Conservation (phyloP, 2,888 invertebrate species). For the Bugula neritina region DNA sequence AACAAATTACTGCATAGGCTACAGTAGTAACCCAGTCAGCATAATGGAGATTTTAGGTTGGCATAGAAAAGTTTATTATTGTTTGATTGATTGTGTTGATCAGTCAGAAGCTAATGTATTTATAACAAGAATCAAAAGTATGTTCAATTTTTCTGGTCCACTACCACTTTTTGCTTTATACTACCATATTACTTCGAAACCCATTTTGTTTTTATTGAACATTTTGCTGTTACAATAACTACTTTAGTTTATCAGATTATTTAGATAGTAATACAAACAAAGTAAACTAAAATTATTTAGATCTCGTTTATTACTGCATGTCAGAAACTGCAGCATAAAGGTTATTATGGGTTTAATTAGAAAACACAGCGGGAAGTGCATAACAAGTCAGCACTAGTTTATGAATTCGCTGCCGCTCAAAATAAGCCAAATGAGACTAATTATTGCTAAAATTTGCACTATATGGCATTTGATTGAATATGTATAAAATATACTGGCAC, state of each 20-base stretch:
- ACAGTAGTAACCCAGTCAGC: not conserved
- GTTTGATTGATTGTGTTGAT: too few relatives aligned
- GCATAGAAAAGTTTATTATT: too few relatives aligned
- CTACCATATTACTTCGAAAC: too few relatives aligned
- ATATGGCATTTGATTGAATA: conserved; percentile 16
- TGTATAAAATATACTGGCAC: conserved; percentile 11
- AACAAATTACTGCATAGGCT: not conserved
- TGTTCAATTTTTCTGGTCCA: too few relatives aligned
- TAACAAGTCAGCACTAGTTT: conserved; percentile 8
- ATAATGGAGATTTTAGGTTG: too few relatives aligned
- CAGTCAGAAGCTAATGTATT: too few relatives aligned
- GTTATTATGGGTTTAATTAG: conserved; percentile 19
- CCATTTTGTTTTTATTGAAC: too few relatives aligned
- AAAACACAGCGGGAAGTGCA: conserved; percentile 18
- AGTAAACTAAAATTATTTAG: conserved; percentile 16
- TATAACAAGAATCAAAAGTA: too few relatives aligned
- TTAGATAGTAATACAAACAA: not conserved
- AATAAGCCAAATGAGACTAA: conserved; percentile 24
- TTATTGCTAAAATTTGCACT: conserved; percentile 18
- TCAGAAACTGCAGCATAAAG: conserved; percentile 15
- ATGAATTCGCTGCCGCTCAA: conserved; percentile 2
- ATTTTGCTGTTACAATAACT: too few relatives aligned
- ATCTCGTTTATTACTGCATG: not conserved
- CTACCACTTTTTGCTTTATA: too few relatives aligned
- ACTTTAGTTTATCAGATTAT: too few relatives aligned